Conservation (phyloP, 2,113 vertebrate species). For the Erinaceus europaeus region DNA sequence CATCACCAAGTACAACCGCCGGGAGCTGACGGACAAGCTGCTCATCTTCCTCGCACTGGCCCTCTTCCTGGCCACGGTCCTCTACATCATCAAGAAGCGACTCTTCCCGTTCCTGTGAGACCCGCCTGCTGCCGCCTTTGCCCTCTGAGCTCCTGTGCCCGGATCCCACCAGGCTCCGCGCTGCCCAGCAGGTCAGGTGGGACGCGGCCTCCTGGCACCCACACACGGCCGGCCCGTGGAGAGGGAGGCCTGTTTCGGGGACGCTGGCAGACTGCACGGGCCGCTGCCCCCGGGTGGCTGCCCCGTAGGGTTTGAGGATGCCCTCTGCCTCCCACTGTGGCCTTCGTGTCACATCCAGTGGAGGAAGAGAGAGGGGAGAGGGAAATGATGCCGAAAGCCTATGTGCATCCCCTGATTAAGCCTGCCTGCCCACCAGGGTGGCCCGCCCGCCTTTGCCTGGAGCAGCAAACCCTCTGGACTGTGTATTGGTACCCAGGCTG, state of each 20-base stretch:
- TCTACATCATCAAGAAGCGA: slow-evolving; percentile 98
- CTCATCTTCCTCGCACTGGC: slow-evolving; percentile 96
- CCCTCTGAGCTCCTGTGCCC: background rate
- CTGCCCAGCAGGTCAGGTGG: background rate
- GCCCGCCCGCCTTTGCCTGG: too few relatives aligned
- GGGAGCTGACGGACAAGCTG: slow-evolving; percentile 96
- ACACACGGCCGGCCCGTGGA: background rate
- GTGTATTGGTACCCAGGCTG: background rate
- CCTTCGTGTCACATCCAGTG: background rate
- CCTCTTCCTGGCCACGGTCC: slow-evolving; percentile 94
- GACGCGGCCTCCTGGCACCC: background rate
- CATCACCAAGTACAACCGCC: slow-evolving; percentile 97
- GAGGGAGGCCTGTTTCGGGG: background rate
- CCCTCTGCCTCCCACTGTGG: background rate
- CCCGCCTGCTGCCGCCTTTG: background rate
- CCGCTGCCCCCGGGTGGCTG: background rate
- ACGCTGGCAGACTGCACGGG: background rate
- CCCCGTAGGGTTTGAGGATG: rapidly evolving
- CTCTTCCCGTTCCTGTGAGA: slow-evolving; percentile 93
- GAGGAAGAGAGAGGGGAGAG: slow-evolving; percentile 18
- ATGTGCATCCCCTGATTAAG: slow-evolving; percentile 76
- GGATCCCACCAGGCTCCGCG: background rate
- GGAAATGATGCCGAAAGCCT: background rate
- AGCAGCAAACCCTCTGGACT: too few relatives aligned
- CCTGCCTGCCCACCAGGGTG: too few relatives aligned